These are phyloP conservation scores for Lumbricus terrestris DNA, from an alignment of 2,888 invertebrate species.

Conservation along the genomic window DNA sequence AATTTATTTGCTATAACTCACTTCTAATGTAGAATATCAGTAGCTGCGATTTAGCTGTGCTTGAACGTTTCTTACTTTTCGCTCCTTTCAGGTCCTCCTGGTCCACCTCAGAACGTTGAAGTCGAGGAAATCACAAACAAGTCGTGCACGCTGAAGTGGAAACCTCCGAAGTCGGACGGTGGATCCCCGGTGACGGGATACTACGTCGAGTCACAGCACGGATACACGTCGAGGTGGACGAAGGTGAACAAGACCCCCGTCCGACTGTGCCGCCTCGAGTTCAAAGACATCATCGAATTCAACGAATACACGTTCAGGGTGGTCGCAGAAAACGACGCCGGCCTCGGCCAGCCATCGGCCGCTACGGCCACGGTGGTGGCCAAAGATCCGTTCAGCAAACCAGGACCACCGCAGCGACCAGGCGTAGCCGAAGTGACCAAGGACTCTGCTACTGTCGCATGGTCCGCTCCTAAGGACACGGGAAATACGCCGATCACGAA, in stretches of 20 bases:
- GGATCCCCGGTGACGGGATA: slow-evolving; percentile 46
- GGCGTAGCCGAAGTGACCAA: slow-evolving; percentile 26
- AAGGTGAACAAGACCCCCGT: slow-evolving; percentile 40
- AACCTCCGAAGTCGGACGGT: slow-evolving; percentile 45
- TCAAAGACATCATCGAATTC: slow-evolving; percentile 73
- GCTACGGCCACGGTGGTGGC: slow-evolving; percentile 46
- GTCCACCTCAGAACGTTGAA: slow-evolving; percentile 39
- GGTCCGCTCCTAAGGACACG: slow-evolving; percentile 38
- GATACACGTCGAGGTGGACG: slow-evolving; percentile 43
- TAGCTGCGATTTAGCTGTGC: not conserved
- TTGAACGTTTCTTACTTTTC: not conserved
- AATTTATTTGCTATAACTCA: not conserved
- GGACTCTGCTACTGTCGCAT: slow-evolving; percentile 33
- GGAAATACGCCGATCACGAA: slow-evolving; percentile 44
- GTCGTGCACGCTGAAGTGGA: slow-evolving; percentile 41
- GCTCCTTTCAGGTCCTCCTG: slow-evolving; percentile 36
- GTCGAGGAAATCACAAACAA: slow-evolving; percentile 38
- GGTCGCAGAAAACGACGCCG: slow-evolving; percentile 83
- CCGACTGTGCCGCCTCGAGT: slow-evolving; percentile 24
- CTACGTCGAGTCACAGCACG: slow-evolving; percentile 46
- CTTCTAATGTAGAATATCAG: not conserved
- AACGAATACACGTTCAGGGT: slow-evolving; percentile 88
- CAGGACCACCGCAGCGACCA: slow-evolving; percentile 36
- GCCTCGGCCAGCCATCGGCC: slow-evolving; percentile 84
- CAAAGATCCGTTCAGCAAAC: slow-evolving; percentile 69